These are phyloP conservation scores for Invenusta paracnida DNA, from an alignment of 2,888 invertebrate species.

Conservation along the genomic window DNA sequence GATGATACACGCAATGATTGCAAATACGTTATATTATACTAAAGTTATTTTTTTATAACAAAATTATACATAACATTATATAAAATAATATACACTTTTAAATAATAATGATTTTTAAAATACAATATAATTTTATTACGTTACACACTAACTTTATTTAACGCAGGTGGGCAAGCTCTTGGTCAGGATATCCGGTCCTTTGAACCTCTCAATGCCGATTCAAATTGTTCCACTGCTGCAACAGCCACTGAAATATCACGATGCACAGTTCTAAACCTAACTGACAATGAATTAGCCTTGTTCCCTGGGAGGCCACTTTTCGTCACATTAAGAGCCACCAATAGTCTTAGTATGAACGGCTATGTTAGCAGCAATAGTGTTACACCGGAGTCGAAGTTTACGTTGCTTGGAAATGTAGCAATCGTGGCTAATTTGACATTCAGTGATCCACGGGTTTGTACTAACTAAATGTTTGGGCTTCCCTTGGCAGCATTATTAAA, in stretches of 20 bases:
- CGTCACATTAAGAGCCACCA: background rate
- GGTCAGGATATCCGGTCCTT: background rate
- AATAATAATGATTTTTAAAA: too few species aligned
- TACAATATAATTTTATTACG: too few species aligned
- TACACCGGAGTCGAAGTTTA: background rate
- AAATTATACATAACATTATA: too few species aligned
- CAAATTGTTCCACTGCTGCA: background rate
- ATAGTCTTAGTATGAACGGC: background rate
- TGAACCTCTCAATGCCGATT: background rate
- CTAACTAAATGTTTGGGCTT: too few species aligned
- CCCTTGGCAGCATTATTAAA: too few species aligned
- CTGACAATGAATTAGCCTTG: background rate
- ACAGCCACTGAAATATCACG: background rate
- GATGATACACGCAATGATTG: too few species aligned
- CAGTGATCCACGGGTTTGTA: background rate
- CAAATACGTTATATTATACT: too few species aligned
- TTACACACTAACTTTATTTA: too few species aligned
- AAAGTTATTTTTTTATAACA: too few species aligned
- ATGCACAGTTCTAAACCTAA: background rate
- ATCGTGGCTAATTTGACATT: background rate
- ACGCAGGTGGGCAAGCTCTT: background rate
- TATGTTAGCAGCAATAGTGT: background rate
- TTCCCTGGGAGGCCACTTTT: background rate
- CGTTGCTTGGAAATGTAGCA: background rate
- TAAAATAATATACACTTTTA: too few species aligned